Conservation (phyloP, 1,140 invertebrate genomes). For the Drosophila sp. region DNA sequence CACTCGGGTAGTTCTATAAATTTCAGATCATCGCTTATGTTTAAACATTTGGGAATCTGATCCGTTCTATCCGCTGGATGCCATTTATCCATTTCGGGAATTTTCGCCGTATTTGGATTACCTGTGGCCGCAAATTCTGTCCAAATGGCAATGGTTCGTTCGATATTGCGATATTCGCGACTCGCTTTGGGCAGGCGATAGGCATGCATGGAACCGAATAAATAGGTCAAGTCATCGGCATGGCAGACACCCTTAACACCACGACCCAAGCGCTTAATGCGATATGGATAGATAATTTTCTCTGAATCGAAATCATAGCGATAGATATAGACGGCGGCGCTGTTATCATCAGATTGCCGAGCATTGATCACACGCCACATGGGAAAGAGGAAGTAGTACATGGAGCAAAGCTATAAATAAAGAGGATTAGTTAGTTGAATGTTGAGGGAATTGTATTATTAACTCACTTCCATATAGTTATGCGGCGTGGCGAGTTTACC, state of each 20-base stretch:
- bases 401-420: constrained; percentile 63
- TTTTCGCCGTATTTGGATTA: constrained; percentile 72
- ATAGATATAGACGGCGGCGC: constrained; percentile 83
- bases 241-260: constrained; percentile 84
- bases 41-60: constrained; percentile 76
- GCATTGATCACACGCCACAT: constrained; percentile 76
- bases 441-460: too few relatives aligned
- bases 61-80: constrained; percentile 69
- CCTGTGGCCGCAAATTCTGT: constrained; percentile 83
- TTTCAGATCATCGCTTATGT: constrained; percentile 82
- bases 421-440: not conserved
- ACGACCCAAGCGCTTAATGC: constrained; percentile 80
- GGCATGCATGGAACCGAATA: constrained; percentile 84
- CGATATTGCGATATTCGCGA: constrained; percentile 79
- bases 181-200: constrained; percentile 77
- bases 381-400: constrained; percentile 80
- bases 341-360: constrained; percentile 67
- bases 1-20: constrained; percentile 81
- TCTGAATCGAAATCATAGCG: constrained; percentile 83
- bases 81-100: constrained; percentile 68
- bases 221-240: constrained; percentile 87
- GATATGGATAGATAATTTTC: constrained; percentile 63
- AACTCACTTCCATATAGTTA: constrained; percentile 72
- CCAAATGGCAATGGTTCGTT: constrained; percentile 81
- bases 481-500: constrained; percentile 58